Evolutionary conservation across 2,797 vertebrate genomes (phyloP).

Genomic region (Caiman crocodilus): DNA sequence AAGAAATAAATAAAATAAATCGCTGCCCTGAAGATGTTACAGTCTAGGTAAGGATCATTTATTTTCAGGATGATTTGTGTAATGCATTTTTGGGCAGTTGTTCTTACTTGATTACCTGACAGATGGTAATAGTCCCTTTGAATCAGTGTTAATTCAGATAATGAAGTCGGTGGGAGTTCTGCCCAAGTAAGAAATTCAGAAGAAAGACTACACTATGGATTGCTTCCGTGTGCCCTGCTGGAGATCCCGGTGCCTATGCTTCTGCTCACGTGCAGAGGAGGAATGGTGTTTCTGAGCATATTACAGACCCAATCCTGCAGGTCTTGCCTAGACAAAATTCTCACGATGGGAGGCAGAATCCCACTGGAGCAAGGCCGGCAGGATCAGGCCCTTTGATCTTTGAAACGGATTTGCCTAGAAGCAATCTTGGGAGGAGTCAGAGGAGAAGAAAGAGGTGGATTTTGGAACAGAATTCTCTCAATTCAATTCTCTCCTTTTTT

Average conservation of each 20-base stretch:
- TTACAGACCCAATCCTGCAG: background rate
- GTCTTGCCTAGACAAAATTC: background rate
- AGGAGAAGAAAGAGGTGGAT: background rate
- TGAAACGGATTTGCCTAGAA: background rate
- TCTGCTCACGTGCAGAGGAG: background rate
- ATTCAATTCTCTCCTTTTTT: background rate
- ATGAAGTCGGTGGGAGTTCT: background rate
- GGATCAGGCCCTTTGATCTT: background rate
- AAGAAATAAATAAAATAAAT: background rate
- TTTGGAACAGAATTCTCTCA: background rate
- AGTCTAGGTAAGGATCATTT: background rate
- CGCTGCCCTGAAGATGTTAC: background rate
- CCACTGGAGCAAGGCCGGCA: background rate
- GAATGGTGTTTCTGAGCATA: background rate
- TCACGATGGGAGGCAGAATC: background rate
- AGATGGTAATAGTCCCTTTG: background rate
- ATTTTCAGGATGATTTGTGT: background rate
- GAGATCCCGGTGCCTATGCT: background rate
- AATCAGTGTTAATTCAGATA: background rate
- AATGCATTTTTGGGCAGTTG: background rate
- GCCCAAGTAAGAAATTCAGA: background rate
- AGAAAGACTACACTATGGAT: background rate
- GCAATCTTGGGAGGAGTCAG: background rate
- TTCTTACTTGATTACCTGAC: background rate
- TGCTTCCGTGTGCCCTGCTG: background rate